These are phyloP conservation scores for Collichthys lucidus DNA, from an alignment of 2,113 vertebrate genomes.

Conservation along the genomic window DNA sequence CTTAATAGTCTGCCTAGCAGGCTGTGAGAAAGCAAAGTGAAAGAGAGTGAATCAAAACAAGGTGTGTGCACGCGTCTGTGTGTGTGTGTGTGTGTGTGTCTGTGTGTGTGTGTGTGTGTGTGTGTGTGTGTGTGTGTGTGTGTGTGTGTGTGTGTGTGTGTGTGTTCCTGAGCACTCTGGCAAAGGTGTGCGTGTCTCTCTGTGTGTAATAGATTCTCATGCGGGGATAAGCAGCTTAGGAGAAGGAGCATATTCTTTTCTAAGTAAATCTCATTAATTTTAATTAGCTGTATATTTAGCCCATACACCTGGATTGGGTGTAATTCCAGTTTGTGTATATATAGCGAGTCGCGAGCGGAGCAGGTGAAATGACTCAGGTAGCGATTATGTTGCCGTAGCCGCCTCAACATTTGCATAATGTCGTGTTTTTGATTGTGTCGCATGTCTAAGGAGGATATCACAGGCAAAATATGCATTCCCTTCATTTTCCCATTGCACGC, in stretches of 20 bases:
- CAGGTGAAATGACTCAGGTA: slow-evolving; percentile 66
- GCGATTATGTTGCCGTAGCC: slow-evolving; percentile 49
- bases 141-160: not conserved
- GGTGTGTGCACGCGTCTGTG: not conserved
- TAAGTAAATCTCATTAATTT: slow-evolving; percentile 83
- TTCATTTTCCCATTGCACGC: slow-evolving; percentile 65
- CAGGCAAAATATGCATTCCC: slow-evolving; percentile 56
- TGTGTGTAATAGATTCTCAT: slow-evolving; percentile 59
- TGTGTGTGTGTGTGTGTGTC: not conserved
- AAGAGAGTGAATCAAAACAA: slow-evolving; percentile 66
- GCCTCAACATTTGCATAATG: slow-evolving; percentile 70
- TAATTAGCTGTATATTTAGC: slow-evolving; percentile 83
- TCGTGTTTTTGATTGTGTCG: slow-evolving; percentile 65
- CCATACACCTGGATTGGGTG: slow-evolving; percentile 73
- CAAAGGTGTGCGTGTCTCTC: slow-evolving; percentile 15
- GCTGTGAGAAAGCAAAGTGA: slow-evolving; percentile 55
- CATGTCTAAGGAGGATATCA: slow-evolving; percentile 66
- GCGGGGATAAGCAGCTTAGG: slow-evolving; percentile 79
- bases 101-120: not conserved
- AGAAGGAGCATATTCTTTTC: slow-evolving; percentile 78
- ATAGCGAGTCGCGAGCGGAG: slow-evolving; percentile 40
- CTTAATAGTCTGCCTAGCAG: slow-evolving; percentile 56
- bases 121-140: not conserved
- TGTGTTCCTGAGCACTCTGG: slow-evolving; percentile 14
- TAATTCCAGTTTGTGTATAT: slow-evolving; percentile 53